Evolutionary conservation across 2,797 vertebrate genomes (phyloP), one percentile per base, ranked within the genome.

Genomic region (Sternotherus odoratus): DNA sequence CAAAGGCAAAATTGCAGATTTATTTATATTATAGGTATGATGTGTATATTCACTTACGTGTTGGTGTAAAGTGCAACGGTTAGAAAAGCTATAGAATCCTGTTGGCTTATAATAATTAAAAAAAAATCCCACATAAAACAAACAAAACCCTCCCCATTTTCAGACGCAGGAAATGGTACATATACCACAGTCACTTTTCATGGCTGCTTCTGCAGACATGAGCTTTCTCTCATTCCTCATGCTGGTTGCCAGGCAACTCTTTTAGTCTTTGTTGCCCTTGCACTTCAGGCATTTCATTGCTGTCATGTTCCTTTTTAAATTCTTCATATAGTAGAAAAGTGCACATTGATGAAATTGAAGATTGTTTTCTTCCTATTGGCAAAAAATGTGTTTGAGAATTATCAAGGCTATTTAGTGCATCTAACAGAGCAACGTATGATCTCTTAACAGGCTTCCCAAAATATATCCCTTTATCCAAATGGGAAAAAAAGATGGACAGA

Each of bases 161-260:
- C 16, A 53, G 60, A 39, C 77, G 50, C 69, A 48, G n/a, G 56
- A 90, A 93, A 91, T 90, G 53, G 50, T 80, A 54, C 87, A 94
- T 0, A 0, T 94, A 83, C 77, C 75, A 57, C 74, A 91, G 1
- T 1, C 66, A 69, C 21, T 23, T 69, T 39, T 21, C 79, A 88
- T 86, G 66, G n/a, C 87, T 87, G 39, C 88, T 91, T 93, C 39
- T 75, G 85, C 51, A 94, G 83, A 28, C 90, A 57, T 88, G 92
- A 92, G 88, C 90, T 90, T n/a, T 21, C n/a, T 69, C 69, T 79
- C 82, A 87, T 95, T 93, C 94, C 89, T 96, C 43, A 39, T 94
- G 78, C 87, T 78, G 53, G 96, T 96, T 97, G 96, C 96, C 92
- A 94, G 93, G 96, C 96, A 97, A 97, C 96, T 96, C 78, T 95